Percentiles rank a stretch among this genome's conserved stretches.
Evolutionary conservation across 2,888 invertebrate genomes (phyloP).

Genomic region (Cyrtodaria siliqua): DNA sequence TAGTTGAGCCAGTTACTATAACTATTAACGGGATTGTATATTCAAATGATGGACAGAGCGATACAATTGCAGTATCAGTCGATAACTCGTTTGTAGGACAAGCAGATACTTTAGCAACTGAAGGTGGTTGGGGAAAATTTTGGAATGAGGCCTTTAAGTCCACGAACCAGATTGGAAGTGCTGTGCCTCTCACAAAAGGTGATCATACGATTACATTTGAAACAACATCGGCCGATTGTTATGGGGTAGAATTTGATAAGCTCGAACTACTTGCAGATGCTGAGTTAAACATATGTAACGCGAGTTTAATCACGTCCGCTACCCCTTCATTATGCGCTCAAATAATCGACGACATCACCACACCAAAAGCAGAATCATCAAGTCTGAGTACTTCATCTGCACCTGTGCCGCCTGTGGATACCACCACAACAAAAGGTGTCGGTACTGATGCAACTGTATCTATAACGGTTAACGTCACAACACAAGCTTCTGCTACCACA

Average conservation of each 20-base stretch:
- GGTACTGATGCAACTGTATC: background rate
- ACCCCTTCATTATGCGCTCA: conserved; percentile 28
- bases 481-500: conserved; percentile 1
- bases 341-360: conserved; percentile 2
- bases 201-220: conserved; percentile 18
- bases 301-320: conserved; percentile 7
- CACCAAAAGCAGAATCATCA: no score
- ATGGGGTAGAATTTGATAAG: conserved; percentile 43
- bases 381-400: no score
- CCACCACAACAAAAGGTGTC: background rate
- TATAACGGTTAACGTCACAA: conserved; percentile 10
- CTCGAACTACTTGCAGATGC: conserved; percentile 13
- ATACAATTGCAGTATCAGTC: conserved; percentile 19
- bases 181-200: conserved; percentile 3
- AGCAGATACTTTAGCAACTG: conserved; percentile 13
- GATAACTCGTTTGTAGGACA: conserved; percentile 6
- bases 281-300: conserved; percentile 24
- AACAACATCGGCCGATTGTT: conserved; percentile 35
- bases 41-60: conserved; percentile 49
- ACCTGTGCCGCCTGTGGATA: background rate
- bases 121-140: conserved; percentile 33
- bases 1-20: conserved; percentile 6
- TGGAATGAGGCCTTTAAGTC: conserved; percentile 37
- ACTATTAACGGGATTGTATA: conserved; percentile 16
- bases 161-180: background rate